Percentiles rank a stretch among this genome's conserved stretches.
phyloP scores from a whole-genome alignment of 2,797 vertebrate species.

The Bradypodion ventrale region DNA sequence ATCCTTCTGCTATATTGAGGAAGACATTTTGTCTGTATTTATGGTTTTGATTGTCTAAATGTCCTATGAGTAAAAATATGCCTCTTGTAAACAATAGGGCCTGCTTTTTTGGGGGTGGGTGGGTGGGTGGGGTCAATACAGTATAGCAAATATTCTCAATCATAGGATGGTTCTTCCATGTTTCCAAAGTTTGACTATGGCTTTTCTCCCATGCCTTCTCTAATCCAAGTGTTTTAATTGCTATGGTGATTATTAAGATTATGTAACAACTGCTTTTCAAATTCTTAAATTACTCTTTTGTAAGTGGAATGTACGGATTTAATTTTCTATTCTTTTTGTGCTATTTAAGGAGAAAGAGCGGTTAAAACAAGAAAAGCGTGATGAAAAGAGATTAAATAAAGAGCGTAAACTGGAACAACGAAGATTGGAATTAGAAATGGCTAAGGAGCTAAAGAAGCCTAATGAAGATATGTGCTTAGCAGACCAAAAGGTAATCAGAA shows the following conservation, averaged over 20 bases:
- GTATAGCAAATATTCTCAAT: neutral
- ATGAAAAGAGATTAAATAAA: slow-evolving; percentile 94
- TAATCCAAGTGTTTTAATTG: slow-evolving; percentile 38
- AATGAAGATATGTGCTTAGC: slow-evolving; percentile 96
- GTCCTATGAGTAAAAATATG: neutral
- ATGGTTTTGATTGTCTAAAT: neutral
- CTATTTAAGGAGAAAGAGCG: slow-evolving; percentile 87
- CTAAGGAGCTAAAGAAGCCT: slow-evolving; percentile 94
- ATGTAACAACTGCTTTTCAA: slow-evolving; percentile 42
- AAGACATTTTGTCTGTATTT: neutral
- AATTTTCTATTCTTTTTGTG: slow-evolving; percentile 61
- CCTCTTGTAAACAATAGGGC: neutral
- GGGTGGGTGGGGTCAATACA: slow-evolving; percentile 27
- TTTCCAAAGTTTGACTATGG: slow-evolving; percentile 2
- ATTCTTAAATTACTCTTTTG: slow-evolving; percentile 37
- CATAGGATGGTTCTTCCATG: neutral
- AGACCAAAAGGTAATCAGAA: slow-evolving; percentile 89
- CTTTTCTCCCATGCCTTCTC: neutral
- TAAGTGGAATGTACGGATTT: slow-evolving; percentile 35
- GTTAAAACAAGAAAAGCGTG: slow-evolving; percentile 91
- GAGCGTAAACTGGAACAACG: slow-evolving; percentile 91
- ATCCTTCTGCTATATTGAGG: neutral
- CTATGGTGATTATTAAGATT: slow-evolving; percentile 34
- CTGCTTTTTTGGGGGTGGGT: accelerated
- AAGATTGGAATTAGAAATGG: slow-evolving; percentile 91